These are phyloP conservation scores for Ptychoptera albimana DNA, from an alignment of 2,888 invertebrate genomes.

Conservation along the genomic window DNA sequence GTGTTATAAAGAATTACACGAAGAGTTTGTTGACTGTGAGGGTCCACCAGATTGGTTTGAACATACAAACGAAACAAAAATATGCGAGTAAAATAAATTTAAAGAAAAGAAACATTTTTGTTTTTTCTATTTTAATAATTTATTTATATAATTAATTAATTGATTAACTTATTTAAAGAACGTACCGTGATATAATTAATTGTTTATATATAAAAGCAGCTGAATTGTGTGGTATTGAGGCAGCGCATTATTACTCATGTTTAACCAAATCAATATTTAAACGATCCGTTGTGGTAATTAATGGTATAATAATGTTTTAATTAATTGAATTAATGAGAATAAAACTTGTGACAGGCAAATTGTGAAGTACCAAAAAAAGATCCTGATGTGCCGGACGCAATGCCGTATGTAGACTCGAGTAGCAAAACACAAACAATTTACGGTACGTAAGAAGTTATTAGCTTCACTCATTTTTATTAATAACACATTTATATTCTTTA, in stretches of 20 bases:
- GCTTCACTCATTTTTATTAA: too few relatives aligned
- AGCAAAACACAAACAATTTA: too few relatives aligned
- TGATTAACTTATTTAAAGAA: constrained; percentile 18
- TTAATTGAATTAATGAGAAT: not conserved
- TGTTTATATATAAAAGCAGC: constrained; percentile 36
- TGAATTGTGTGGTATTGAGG: constrained; percentile 32
- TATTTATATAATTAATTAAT: not conserved
- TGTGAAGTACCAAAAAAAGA: not conserved
- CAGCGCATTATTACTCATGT: constrained; percentile 19
- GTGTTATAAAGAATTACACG: constrained; percentile 31
- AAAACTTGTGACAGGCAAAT: not conserved
- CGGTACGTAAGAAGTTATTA: too few relatives aligned
- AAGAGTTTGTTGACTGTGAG: constrained; percentile 35
- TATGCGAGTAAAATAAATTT: constrained; percentile 27
- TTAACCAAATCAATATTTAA: not conserved
- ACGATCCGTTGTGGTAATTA: not conserved
- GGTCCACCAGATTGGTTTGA: constrained; percentile 40
- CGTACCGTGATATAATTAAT: constrained; percentile 32
- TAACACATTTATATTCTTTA: too few relatives aligned
- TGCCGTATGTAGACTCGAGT: not conserved
- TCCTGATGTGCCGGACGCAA: not conserved
- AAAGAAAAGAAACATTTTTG: too few relatives aligned
- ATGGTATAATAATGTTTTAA: not conserved
- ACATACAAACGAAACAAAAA: constrained; percentile 23
- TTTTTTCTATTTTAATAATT: not conserved